Evolutionary conservation across 2,113 vertebrate genomes (phyloP).

Genomic region (Sisor rabdophorus): DNA sequence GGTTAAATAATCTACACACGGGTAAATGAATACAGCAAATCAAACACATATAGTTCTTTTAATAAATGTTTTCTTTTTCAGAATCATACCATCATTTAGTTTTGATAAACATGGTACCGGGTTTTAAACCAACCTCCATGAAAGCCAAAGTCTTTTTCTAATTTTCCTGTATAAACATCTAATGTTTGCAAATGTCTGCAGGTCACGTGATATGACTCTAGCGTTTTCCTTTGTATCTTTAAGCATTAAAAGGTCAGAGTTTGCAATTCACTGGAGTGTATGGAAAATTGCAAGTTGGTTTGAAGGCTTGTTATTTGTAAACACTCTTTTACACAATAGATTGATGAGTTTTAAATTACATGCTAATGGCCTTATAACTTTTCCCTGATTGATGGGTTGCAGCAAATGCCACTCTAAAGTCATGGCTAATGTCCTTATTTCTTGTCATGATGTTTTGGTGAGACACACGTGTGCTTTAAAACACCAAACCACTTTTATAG

Average conservation of each 20-base stretch:
- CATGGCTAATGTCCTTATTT: background rate
- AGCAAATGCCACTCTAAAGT: background rate
- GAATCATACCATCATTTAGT: no score
- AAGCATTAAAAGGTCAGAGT: background rate
- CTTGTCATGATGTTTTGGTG: background rate
- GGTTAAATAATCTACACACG: no score
- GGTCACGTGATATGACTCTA: background rate
- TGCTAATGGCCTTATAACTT: background rate
- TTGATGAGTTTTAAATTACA: background rate
- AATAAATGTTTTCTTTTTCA: no score
- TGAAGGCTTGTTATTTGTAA: background rate
- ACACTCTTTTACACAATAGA: background rate
- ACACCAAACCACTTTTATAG: background rate
- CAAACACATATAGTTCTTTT: no score
- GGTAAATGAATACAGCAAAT: no score
- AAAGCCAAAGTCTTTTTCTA: background rate
- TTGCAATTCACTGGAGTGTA: background rate
- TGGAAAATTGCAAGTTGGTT: background rate
- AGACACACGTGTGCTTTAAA: background rate
- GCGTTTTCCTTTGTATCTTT: background rate
- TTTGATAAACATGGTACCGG: no score
- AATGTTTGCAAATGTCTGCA: background rate
- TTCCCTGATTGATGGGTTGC: background rate
- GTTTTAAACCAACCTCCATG: background rate
- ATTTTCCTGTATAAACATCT: background rate